Evolutionary conservation across 2,113 vertebrate species (phyloP), one percentile per base, ranked within the genome.

Genomic region (Promerops cafer): DNA sequence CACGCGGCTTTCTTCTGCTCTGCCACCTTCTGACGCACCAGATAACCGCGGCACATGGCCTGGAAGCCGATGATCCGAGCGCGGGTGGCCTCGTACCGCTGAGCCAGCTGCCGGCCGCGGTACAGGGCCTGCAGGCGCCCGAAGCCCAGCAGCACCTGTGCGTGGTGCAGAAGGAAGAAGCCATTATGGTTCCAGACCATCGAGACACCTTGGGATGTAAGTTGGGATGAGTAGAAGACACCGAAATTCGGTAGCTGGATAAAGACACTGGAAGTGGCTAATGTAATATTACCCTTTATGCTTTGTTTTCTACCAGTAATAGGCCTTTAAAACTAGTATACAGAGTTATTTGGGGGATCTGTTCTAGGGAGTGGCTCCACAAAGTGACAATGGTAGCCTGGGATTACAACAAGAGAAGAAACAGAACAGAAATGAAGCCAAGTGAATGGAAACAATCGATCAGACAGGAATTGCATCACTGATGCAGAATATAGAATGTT

Each of bases 101-200:
- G 96, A 2, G 95, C 83, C 21, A 99, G 94, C 72, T 98, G 97
- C 22, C 95, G 98, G 66, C 98, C 97, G 26, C 98, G 98, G 53
- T 97, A 96, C 44, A 98, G 97, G 2, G 99, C 99, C 95, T 99
- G 99, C 50, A 99, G 97, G n/a, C 99, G 99, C 10, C 98, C 97
- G 4, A 99, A 99, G 49, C 99, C 99, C 86, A 98, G 94, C 91
- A 98, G 96, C 83, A 98, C 98, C 99, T 99, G 92, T 0, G 20
- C 16, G 90, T 45, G 3, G 39, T 3, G 28, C 18, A 64, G 24
- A 20, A 17, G 31, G 60, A 45, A 68, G 3, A 33, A 69, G 27
- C 56, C 5, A 12, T n/a, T 39, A 23, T 12, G 35, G 11, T 17
- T 63, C 59, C 78, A 50, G 66, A 49, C 42, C 53, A 35, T 5